Evolutionary conservation across 1,140 invertebrate genomes (phyloP).

Genomic region (Drosophila sproati): DNA sequence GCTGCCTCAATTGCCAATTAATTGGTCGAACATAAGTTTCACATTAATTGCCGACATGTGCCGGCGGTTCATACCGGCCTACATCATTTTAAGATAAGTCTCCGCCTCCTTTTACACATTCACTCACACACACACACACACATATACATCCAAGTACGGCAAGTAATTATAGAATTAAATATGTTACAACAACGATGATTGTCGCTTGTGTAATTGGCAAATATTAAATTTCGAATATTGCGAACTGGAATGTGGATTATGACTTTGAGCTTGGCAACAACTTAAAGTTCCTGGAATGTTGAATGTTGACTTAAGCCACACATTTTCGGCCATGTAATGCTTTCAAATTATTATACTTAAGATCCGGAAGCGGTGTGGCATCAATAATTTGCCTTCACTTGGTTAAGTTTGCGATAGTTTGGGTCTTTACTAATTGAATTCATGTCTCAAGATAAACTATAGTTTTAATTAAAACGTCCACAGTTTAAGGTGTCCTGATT

Average conservation of each 20-base stretch:
- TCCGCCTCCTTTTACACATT: background rate
- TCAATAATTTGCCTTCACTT: too few relatives aligned
- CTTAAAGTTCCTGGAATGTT: too few relatives aligned
- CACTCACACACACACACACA: background rate
- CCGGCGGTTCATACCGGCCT: background rate
- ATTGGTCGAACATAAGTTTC: conserved; percentile 22
- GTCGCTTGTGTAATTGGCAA: too few relatives aligned
- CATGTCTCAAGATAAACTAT: background rate
- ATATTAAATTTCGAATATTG: too few relatives aligned
- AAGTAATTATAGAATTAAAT: background rate
- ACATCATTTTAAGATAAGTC: background rate
- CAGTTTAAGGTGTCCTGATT: background rate
- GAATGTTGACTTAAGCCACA: too few relatives aligned
- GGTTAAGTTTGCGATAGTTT: too few relatives aligned
- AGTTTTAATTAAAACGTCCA: background rate
- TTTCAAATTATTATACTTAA: too few relatives aligned
- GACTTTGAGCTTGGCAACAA: background rate
- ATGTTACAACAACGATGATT: background rate
- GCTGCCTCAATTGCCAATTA: conserved; percentile 32
- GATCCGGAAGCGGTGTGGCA: too few relatives aligned
- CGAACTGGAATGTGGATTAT: background rate
- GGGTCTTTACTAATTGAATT: too few relatives aligned
- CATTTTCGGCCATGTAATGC: too few relatives aligned
- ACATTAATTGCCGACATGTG: conserved; percentile 18
- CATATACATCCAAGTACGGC: too few relatives aligned